Evolutionary conservation across 64 coral and sea anemone species (phyloP).

Genomic region (Montipora efflorescens): DNA sequence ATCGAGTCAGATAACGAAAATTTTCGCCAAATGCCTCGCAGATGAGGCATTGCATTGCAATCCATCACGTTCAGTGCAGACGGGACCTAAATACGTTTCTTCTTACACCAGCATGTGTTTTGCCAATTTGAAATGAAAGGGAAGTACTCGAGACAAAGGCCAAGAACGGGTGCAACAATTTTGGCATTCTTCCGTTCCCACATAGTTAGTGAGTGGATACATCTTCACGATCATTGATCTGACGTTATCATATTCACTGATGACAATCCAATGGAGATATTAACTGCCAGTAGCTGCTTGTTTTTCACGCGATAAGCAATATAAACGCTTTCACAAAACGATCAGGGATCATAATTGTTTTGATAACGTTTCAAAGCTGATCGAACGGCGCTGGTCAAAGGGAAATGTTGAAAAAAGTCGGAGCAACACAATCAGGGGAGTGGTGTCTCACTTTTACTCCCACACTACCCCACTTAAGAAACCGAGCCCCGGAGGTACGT

Average conservation of each 20-base stretch:
- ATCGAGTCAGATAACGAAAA: not conserved
- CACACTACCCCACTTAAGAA: not conserved
- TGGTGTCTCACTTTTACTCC: not conserved
- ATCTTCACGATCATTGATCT: slow-evolving; percentile 11
- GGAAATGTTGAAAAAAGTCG: not conserved
- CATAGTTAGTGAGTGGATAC: not conserved
- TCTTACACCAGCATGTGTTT: not conserved
- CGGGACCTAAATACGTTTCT: too few relatives aligned
- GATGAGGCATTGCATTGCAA: not conserved
- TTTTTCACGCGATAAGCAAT: slow-evolving; percentile 7
- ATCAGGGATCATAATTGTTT: slow-evolving; percentile 18
- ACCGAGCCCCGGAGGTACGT: too few relatives aligned
- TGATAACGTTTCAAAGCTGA: not conserved
- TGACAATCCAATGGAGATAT: slow-evolving; percentile 10
- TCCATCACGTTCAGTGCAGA: not conserved
- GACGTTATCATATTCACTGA: not conserved
- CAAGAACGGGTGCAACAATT: not conserved
- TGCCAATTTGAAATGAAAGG: not conserved
- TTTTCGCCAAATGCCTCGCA: not conserved
- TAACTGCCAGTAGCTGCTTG: slow-evolving; percentile 1
- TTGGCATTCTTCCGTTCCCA: not conserved
- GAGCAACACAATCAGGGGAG: not conserved
- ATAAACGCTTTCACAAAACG: slow-evolving; percentile 1
- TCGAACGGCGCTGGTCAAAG: not conserved
- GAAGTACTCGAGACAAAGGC: not conserved